phyloP scores from a whole-genome alignment of 2,888 invertebrate genomes.

The Lasius platythorax region DNA sequence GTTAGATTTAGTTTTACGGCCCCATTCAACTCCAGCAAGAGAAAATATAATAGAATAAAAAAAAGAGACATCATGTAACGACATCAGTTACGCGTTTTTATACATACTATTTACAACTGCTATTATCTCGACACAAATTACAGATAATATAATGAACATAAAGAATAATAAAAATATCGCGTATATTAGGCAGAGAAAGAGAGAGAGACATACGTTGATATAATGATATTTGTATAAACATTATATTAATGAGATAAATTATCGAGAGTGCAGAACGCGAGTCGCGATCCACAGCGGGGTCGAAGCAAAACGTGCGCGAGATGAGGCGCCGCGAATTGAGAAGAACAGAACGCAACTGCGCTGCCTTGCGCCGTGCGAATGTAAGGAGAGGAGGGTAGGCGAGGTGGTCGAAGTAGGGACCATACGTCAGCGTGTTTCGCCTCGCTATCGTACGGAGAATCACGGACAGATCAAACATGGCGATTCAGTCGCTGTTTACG shows the following conservation, averaged over 20 bases:
- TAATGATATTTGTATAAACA: neutral
- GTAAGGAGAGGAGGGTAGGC: conserved; percentile 10
- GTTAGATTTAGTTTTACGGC: neutral
- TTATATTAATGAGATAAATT: neutral
- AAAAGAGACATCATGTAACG: too few species aligned
- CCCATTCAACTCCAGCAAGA: neutral
- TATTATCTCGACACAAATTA: neutral
- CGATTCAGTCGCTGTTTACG: conserved; percentile 84
- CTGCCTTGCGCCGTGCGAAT: conserved; percentile 5
- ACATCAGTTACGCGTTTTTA: too few species aligned
- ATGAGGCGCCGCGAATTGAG: conserved; percentile 17
- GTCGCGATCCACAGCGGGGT: conserved; percentile 5
- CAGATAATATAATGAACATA: neutral
- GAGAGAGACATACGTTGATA: neutral
- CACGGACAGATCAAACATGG: conserved; percentile 84
- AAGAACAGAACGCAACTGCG: conserved; percentile 1
- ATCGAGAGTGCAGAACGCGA: neutral
- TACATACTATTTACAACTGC: too few species aligned
- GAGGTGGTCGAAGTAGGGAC: conserved; percentile 37
- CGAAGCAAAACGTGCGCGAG: conserved; percentile 36
- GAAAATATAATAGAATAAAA: neutral
- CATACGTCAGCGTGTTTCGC: conserved; percentile 75
- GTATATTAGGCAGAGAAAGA: neutral
- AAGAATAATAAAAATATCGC: neutral
- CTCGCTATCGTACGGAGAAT: conserved; percentile 78